Base-by-base conservation (phyloP, 2,888 invertebrate genomes). In the Scaptomyza caliginosa region DNA sequence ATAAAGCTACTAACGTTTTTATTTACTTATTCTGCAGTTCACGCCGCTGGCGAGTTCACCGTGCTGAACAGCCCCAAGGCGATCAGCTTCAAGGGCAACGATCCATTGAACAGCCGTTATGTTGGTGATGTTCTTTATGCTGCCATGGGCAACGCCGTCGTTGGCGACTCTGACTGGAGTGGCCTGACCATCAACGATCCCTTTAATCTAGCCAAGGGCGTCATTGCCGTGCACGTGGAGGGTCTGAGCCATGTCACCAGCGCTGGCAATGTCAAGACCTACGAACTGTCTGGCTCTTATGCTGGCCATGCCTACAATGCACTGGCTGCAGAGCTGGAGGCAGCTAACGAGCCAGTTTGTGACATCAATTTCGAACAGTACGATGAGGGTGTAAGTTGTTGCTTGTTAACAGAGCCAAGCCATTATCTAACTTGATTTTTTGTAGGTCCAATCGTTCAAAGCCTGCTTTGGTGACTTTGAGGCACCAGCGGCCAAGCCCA, bases 81-180 rank as follows among this genome's bases (percentile, higher is more conserved):
- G 75, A 91, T 96, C 39, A 91, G 92, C 67, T 96, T 96, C 90
- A 92, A 93, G 78, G 95, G 95, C 55, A 93, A 93, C 67, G 93
- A 93, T 68, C 92, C 92, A 69, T 89, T 95, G 10, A 82, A 87
- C 30, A 92, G 93, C 57, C 94, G 95, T 83, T 94, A 94, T 81
- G 90, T 93, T 3, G 90, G 96, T 2, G 96, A 96, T 90, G 93
- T 96, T 5, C 93, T 94, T 70, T 93, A 94, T n/a, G 94, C 95
- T 57, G 91, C 94, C 49, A 92, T 96, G 67, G 96, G 96, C 45
- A 93, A 94, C 72, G 94, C 96, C 10, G 94, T 94, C n/a, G 94
- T 94, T 89, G 94, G 94, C 93, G 93, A 93, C 81, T 93, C 94
- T 11, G 92, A 93, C 73, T 96, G 96, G 96, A 91, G 92, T 74